Base-by-base conservation (phyloP, 1,140 invertebrate genomes). In the Brachionus rubens region DNA sequence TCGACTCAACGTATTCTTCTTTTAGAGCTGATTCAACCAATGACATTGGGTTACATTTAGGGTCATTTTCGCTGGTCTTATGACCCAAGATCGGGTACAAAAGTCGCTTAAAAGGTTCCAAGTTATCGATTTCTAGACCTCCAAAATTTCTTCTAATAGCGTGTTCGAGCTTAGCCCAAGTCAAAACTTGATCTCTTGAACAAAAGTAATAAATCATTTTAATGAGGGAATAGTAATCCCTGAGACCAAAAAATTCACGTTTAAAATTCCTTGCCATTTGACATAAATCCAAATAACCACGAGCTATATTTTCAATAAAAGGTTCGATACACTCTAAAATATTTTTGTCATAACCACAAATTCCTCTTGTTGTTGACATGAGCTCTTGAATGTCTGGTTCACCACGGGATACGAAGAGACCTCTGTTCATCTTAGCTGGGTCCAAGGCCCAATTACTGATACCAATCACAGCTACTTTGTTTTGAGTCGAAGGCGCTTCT, bases 381-480 rank as follows among this genome's bases (percentile, higher is more conserved):
- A 82, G 78, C 77, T 82, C 81, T 10, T 80, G 28, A 19, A 78
- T 52, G 72, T 81, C 80, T 9, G 82, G 82, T 14, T 80, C 77
- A 19, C 79, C 79, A 76, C 81, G 77, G 50, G 82, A 81, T 3
- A 82, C 81, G 56, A 80, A 77, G 21, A 83, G 81, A n/a, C 81
- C 81, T 75, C 81, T 50, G 75, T 82, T 82, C 81, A 82, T 82
- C 75, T 82, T 82, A 16, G 81, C 81, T 16, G 81, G 81, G 79
- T 83, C 82, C 24, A 83, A 75, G 9, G 81, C 80, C 82, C 82
- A 83, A 78, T 83, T 83, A 30, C 82, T 82, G 16, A 83, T 83
- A 9, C 82, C 82, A 77, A 83, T 81, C 54, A 82, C 82, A 12
- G 80, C 81, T 56, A 83, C 82, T 79, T 79, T 47, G 19, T 76